Conservation (phyloP, 2,888 invertebrate genomes). For the Apamea monoglypha region DNA sequence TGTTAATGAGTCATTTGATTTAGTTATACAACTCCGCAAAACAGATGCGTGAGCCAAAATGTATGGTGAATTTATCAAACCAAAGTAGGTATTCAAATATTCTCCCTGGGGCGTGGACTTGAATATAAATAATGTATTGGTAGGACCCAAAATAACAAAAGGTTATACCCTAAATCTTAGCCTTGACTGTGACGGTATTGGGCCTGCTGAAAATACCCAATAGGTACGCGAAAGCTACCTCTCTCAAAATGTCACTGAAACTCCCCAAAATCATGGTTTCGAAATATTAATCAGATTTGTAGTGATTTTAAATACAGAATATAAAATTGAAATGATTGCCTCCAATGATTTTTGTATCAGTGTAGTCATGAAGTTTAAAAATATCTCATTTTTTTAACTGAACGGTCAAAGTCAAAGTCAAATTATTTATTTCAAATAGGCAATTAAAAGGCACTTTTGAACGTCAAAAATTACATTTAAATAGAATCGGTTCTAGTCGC, state of each 20-base stretch:
- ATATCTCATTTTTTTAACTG: not conserved
- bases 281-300: not conserved
- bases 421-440: too few species aligned
- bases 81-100: slow-evolving; percentile 28
- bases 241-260: slow-evolving; percentile 11
- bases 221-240: slow-evolving; percentile 17
- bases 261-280: not conserved
- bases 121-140: slow-evolving; percentile 45
- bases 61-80: slow-evolving; percentile 31
- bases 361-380: not conserved
- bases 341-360: not conserved
- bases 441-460: too few species aligned
- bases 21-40: slow-evolving; percentile 22
- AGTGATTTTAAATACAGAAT: not conserved
- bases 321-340: not conserved
- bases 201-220: slow-evolving; percentile 2
- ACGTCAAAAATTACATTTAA: too few species aligned
- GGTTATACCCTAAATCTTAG: slow-evolving; percentile 8
- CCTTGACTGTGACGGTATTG: slow-evolving; percentile 27
- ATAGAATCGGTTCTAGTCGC: too few species aligned
- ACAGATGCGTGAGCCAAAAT: slow-evolving; percentile 26
- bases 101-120: not conserved
- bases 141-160: slow-evolving; percentile 43
- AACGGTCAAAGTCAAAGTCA: not conserved
- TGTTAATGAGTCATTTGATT: slow-evolving; percentile 61